These are phyloP conservation scores for Beris morrisii DNA, from an alignment of 2,888 invertebrate genomes.

Conservation along the genomic window DNA sequence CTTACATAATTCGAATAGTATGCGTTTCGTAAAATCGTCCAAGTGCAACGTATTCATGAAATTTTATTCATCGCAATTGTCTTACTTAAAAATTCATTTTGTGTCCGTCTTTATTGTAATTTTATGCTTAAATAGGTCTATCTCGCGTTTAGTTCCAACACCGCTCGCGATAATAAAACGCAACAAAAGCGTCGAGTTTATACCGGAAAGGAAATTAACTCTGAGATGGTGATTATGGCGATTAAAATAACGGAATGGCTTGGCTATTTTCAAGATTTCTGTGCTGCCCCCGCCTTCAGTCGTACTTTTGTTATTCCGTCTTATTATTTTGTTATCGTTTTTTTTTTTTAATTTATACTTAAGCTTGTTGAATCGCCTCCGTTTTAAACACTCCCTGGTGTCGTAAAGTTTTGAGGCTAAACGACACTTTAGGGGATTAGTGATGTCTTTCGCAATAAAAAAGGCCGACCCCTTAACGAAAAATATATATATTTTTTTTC, in stretches of 20 bases:
- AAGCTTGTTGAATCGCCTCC: constrained; percentile 16
- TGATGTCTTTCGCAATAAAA: constrained; percentile 25
- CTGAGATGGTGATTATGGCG: constrained; percentile 22
- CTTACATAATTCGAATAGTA: no score
- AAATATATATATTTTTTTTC: no score
- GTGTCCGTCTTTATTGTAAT: constrained; percentile 20
- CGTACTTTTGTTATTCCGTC: neutral
- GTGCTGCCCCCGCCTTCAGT: no score
- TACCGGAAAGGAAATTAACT: constrained; percentile 25
- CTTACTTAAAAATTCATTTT: constrained; percentile 18
- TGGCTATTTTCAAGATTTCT: constrained; percentile 10
- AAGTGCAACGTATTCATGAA: no score
- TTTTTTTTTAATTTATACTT: constrained; percentile 20
- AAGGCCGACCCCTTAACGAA: no score
- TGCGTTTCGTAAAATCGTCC: no score
- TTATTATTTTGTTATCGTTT: neutral
- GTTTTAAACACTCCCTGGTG: neutral
- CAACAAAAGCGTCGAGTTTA: neutral
- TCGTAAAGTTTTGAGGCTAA: constrained; percentile 4
- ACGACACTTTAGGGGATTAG: constrained; percentile 24
- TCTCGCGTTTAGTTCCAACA: no score
- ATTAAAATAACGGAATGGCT: constrained; percentile 28
- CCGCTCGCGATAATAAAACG: no score
- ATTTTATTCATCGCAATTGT: no score
- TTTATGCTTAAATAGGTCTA: constrained; percentile 22